Conservation (phyloP, 2,797 vertebrate species). For the Semotilus atromaculatus region DNA sequence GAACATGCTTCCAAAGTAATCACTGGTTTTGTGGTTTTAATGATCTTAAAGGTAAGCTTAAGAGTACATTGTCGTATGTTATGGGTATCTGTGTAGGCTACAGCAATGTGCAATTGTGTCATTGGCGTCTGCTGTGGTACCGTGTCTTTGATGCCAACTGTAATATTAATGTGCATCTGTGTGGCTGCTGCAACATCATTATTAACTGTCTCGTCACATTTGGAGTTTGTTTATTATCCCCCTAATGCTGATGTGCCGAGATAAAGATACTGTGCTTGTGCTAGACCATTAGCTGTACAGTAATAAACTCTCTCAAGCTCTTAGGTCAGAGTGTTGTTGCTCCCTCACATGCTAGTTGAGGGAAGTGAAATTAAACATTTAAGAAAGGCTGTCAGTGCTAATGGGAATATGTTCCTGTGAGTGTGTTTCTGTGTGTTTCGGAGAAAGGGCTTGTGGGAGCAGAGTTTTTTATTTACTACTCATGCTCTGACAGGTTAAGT, state of each 20-base stretch:
- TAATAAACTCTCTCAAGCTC: constrained; percentile 64
- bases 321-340: constrained; percentile 52
- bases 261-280: constrained; percentile 65
- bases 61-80: constrained; percentile 47
- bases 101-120: neutral
- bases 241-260: constrained; percentile 68
- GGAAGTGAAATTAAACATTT: constrained; percentile 48
- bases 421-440: constrained; percentile 7
- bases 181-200: constrained; percentile 50
- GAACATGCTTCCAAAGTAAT: neutral
- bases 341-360: constrained; percentile 49
- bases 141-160: constrained; percentile 54
- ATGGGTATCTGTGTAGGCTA: constrained; percentile 14
- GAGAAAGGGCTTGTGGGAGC: constrained; percentile 29
- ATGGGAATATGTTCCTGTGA: constrained; percentile 46
- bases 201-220: constrained; percentile 61
- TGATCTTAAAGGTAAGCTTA: constrained; percentile 51
- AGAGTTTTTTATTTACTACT: constrained; percentile 48
- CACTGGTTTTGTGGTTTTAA: constrained; percentile 14
- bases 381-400: constrained; percentile 57
- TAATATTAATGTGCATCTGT: constrained; percentile 64
- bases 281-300: constrained; percentile 63
- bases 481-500: constrained; percentile 51
- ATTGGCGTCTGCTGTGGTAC: neutral
- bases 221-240: constrained; percentile 66